Base-by-base conservation (phyloP, 2,888 invertebrate species). In the Blastobasis adustella region DNA sequence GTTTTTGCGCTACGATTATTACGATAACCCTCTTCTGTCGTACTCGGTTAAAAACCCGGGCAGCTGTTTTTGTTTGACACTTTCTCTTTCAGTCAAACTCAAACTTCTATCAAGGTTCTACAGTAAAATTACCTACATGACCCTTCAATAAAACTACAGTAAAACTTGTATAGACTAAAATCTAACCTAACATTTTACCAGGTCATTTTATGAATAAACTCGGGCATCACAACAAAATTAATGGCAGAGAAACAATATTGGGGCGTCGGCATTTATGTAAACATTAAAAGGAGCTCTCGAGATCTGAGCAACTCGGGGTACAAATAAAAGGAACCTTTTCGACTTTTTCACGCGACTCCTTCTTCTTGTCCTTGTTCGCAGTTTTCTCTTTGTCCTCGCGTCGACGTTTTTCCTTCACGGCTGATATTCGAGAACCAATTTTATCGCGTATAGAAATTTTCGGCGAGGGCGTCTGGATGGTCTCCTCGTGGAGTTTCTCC, bases 291-390 rank as follows among this genome's bases (percentile, higher is more conserved):
- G 54, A 61, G 56, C 60, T 64, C 58, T 54, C 49, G 45, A 54
- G 57, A 55, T 57, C 49, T 37, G 50, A 61, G 57, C 49, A 50
- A 58, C 54, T 63, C 56, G 47, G 60, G 66, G 67, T 60, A 53
- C 61, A 62, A 67, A 69, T 62, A 65, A 62, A 62, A 66, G 37
- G 47, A 48, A 77, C 82, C 77, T 78, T 82, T 67, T 83, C 81
- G 23, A 79, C 72, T 69, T 74, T 78, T 47, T 75, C 73, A 9
- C 63, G 61, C 9, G 65, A 52, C 58, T 74, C 73, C 61, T 69
- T 79, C 57, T 66, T 71, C 60, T 71, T 76, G 45, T 64, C 69
- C 56, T 68, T 74, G 7, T 54, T 61, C 45, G 60, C 58, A 23
- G 54, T 62, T 55, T 56, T 69, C 64, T 67, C 72, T 62, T 66